Evolutionary conservation across 2,888 invertebrate species (phyloP).

Genomic region (Chironomus riparius): DNA sequence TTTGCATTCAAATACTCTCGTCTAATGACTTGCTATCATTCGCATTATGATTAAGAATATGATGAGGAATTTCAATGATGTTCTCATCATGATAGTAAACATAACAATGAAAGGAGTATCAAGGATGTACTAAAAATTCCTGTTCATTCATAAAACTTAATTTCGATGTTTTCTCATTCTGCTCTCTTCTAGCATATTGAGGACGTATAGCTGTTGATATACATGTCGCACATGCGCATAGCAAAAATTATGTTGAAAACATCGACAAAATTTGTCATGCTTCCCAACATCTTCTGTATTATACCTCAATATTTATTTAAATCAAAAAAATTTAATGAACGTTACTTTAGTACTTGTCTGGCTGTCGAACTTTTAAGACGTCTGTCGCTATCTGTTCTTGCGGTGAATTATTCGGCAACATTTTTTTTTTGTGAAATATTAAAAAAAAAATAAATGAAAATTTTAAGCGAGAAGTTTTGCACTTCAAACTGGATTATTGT

Average conservation of each 20-base stretch:
- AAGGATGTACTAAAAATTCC: slow-evolving; percentile 16
- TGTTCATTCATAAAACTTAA: slow-evolving; percentile 19
- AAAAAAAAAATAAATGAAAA: too few relatives aligned
- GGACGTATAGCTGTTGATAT: background rate
- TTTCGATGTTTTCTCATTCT: background rate
- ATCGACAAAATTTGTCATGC: background rate
- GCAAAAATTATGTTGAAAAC: background rate
- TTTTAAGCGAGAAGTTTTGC: background rate
- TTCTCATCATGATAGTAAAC: background rate
- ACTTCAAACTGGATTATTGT: background rate
- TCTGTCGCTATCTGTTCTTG: background rate
- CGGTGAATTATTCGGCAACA: background rate
- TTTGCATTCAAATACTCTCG: background rate
- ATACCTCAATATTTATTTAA: slow-evolving; percentile 20
- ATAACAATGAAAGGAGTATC: background rate
- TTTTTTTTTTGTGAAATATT: background rate
- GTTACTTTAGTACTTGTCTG: slow-evolving; percentile 13
- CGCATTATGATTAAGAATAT: background rate
- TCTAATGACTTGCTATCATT: background rate
- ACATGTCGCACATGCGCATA: slow-evolving; percentile 13
- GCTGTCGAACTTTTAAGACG: slow-evolving; percentile 2
- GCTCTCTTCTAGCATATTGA: background rate
- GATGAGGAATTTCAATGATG: background rate
- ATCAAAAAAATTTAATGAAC: slow-evolving; percentile 13
- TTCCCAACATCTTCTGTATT: background rate